Conservation (phyloP, 2,888 invertebrate species). For the Timandra comae region DNA sequence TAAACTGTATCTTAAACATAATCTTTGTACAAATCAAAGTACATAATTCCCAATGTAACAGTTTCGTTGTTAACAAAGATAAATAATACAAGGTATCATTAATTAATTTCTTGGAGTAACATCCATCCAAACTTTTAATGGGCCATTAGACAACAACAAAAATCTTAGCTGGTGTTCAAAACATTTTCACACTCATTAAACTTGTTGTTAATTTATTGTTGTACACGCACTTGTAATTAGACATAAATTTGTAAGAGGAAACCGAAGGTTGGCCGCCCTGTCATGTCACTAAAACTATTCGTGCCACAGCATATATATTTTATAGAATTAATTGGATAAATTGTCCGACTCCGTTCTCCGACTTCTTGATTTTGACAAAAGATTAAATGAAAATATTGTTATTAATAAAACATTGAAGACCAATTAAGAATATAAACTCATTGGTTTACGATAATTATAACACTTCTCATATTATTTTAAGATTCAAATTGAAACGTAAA, state of each 20-base stretch:
- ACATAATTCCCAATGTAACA: neutral
- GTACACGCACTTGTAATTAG: conserved; percentile 39
- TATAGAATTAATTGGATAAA: conserved; percentile 36
- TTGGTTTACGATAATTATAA: conserved; percentile 2
- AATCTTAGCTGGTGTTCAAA: conserved; percentile 36
- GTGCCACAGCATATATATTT: conserved; percentile 31
- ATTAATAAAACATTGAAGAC: conserved; percentile 16
- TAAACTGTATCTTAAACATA: no score
- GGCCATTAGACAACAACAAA: conserved; percentile 34
- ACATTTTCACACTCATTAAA: conserved; percentile 47
- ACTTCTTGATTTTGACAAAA: conserved; percentile 14
- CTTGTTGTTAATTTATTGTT: conserved; percentile 42
- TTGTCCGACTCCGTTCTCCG: conserved; percentile 11
- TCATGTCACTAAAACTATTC: conserved; percentile 19
- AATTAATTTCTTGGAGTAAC: conserved; percentile 26
- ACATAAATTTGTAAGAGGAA: conserved; percentile 51
- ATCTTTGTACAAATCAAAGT: no score
- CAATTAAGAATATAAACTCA: conserved; percentile 19
- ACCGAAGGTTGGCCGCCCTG: conserved; percentile 26
- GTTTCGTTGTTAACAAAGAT: conserved; percentile 7
- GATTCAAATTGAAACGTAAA: neutral
- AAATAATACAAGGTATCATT: conserved; percentile 18
- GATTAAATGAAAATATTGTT: conserved; percentile 16
- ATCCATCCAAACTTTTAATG: conserved; percentile 35
- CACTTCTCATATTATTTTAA: neutral